These are phyloP conservation scores for Halcyon senegalensis DNA, from an alignment of 2,113 vertebrate species.

Conservation along the genomic window DNA sequence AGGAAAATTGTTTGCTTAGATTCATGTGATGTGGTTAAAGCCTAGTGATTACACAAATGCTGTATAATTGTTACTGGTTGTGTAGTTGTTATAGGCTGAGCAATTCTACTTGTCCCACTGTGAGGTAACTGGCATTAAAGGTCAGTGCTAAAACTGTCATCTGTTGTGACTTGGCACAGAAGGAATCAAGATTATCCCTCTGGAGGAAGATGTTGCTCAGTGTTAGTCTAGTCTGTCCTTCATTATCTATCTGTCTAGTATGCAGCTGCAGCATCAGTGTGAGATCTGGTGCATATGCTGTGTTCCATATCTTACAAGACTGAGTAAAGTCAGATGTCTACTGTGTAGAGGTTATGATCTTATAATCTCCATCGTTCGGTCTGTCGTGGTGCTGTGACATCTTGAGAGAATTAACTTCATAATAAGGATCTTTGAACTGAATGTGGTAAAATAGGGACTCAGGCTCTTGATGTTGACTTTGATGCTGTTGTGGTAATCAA, in stretches of 20 bases:
- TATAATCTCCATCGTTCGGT: background rate
- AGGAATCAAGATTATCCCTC: background rate
- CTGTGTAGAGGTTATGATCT: background rate
- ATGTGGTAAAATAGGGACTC: background rate
- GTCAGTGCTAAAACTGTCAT: background rate
- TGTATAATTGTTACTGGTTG: background rate
- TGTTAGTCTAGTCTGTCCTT: background rate
- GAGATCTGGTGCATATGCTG: background rate
- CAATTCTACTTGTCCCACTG: background rate
- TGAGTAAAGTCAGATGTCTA: background rate
- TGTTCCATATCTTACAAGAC: background rate
- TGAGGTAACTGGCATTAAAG: background rate
- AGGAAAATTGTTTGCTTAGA: background rate
- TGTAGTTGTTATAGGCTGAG: background rate
- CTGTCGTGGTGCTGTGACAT: background rate
- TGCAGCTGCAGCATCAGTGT: background rate
- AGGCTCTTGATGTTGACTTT: background rate
- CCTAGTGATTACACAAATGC: background rate
- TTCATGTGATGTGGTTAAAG: background rate
- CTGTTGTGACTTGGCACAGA: background rate
- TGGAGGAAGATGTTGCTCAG: background rate
- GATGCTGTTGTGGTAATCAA: background rate
- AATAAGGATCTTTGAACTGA: background rate
- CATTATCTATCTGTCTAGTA: background rate
- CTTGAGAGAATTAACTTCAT: background rate